These are phyloP conservation scores for Galerucella nymphaeae DNA, from an alignment of 2,888 invertebrate genomes.

Conservation along the genomic window DNA sequence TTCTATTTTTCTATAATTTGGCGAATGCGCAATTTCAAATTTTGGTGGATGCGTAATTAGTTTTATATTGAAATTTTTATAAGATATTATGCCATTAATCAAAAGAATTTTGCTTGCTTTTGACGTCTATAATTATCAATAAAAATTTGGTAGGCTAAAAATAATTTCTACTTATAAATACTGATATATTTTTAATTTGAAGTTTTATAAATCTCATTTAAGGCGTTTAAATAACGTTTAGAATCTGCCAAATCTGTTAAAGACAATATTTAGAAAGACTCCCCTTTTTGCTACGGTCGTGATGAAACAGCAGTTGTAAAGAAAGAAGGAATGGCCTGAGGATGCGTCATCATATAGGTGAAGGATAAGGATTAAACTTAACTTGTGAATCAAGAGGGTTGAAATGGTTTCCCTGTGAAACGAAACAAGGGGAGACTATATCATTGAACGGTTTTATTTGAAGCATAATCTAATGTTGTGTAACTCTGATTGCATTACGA, in stretches of 20 bases:
- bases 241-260: background rate
- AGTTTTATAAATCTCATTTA: background rate
- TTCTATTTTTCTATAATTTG: too few species aligned
- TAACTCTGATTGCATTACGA: conserved; percentile 53
- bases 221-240: background rate
- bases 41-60: background rate
- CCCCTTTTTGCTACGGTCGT: conserved; percentile 13
- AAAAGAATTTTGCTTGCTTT: background rate
- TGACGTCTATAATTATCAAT: background rate
- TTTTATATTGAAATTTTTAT: background rate
- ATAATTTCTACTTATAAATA: background rate
- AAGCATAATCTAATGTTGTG: conserved; percentile 55
- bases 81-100: background rate
- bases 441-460: conserved; percentile 55
- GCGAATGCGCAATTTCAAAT: too few species aligned
- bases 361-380: conserved; percentile 56
- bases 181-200: too few species aligned
- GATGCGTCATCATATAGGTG: conserved; percentile 57
- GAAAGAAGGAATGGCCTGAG: conserved; percentile 45
- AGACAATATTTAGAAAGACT: conserved; percentile 1
- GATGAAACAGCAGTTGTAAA: conserved; percentile 29
- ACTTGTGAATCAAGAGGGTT: conserved; percentile 53
- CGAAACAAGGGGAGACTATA: conserved; percentile 53
- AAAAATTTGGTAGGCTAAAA: background rate
- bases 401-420: conserved; percentile 47